Evolutionary conservation across 2,113 vertebrate genomes (phyloP), one percentile per base, ranked within the genome.

Genomic region (Ailurus styani): DNA sequence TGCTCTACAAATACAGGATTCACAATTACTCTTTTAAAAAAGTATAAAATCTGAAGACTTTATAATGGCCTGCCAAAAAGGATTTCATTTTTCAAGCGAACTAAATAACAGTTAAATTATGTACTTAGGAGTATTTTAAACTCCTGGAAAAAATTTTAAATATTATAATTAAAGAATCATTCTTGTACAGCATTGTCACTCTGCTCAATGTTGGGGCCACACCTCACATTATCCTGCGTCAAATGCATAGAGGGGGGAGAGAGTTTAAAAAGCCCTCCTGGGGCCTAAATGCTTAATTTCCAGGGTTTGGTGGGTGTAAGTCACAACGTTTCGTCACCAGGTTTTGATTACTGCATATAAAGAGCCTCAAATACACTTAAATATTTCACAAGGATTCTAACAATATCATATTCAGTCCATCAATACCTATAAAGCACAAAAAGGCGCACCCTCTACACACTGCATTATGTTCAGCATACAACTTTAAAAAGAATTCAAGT

Each of bases 161-260:
- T 97, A 97, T 97, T 98, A 95, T 96, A 98, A 98, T 98, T 97
- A 98, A 96, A 93, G 93, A 97, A 54, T 37, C 60, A 97, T 94
- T 95, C 86, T 98, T 96, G 96, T 75, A 96, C 3, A 96, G 94
- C 50, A 94, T 9, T 94, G 96, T 97, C 97, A 97, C 57, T 90
- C 45, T 96, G 92, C 77, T 81, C 79, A 97, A 57, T 75, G 40
- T 87, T 94, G 57, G 66, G 60, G 27, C 77, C 89, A 14, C 82
- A 95, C 84, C 54, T 94, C 81, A 79, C 73, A 97, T 93, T 94
- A 95, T 60, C 75, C 87, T 73, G 6, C 85, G 50, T 97, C 82
- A 95, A 92, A 87, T 72, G 79, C 79, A 91, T 3, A 77, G 57
- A 94, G 40, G n/a, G 8, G 37, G 27, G 37, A 82, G n/a, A 93